phyloP scores from a whole-genome alignment of 2,113 vertebrate genomes.

The Rhinoderma darwinii region DNA sequence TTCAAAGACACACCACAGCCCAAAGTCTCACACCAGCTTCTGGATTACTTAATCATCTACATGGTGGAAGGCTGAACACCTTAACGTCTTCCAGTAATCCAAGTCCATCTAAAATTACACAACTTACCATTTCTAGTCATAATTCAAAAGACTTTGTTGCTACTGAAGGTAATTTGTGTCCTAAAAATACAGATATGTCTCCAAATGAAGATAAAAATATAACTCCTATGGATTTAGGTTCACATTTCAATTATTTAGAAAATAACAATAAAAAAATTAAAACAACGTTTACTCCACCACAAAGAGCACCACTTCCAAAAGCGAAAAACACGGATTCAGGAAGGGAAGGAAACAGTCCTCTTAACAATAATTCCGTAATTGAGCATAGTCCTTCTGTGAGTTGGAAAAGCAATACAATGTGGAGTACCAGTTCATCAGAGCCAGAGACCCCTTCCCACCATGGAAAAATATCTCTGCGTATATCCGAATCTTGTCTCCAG shows the following conservation, averaged over 20 bases:
- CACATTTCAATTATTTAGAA: constrained; percentile 56
- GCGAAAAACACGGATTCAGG: constrained; percentile 46
- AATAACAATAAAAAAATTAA: constrained; percentile 65
- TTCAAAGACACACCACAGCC: constrained; percentile 62
- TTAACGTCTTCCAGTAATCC: constrained; percentile 59
- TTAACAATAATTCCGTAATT: rapidly evolving
- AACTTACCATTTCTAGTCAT: constrained; percentile 4
- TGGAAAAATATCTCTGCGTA: constrained; percentile 72
- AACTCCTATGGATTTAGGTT: constrained; percentile 52
- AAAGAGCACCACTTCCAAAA: constrained; percentile 61
- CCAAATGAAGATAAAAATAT: rapidly evolving
- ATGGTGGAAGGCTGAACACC: constrained; percentile 63
- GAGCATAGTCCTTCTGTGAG: constrained; percentile 58
- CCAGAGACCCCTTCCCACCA: constrained; percentile 63
- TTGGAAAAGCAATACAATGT: constrained; percentile 60
- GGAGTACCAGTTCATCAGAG: constrained; percentile 69
- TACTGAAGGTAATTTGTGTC: constrained; percentile 38
- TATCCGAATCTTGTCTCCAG: constrained; percentile 80
- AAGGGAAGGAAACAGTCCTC: constrained; percentile 52
- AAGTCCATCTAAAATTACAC: constrained; percentile 32
- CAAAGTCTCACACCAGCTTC: constrained; percentile 57
- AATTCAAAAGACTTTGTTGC: constrained; percentile 42
- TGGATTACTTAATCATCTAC: constrained; percentile 60
- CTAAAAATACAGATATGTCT: constrained; percentile 24
- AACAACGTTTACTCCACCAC: constrained; percentile 60